Evolutionary conservation across 2,797 vertebrate genomes (phyloP), one percentile per base, ranked within the genome.

Genomic region (Chelidonichthys spinosus): DNA sequence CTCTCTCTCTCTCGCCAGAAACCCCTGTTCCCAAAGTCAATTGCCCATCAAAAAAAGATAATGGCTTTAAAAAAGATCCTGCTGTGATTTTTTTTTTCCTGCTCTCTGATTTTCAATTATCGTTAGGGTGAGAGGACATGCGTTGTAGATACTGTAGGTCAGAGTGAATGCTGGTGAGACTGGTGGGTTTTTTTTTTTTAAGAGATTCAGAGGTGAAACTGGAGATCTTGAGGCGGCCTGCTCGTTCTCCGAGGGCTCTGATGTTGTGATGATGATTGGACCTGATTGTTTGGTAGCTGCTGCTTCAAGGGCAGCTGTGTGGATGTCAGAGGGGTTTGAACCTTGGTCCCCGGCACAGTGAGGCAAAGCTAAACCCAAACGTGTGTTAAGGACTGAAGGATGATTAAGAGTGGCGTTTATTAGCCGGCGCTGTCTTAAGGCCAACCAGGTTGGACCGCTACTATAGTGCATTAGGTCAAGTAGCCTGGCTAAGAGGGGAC

Each of bases 41-140:
- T 90, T 90, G 90, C 85, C 89, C 91, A 92, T 92, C 88, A 92
- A 90, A 87, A 89, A 90, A 88, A 89, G 84, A 90, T 84, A 90
- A 92, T 86, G 72, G 63, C 65, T 85, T 71, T 72, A 85, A 81
- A 85, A 74, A 83, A 80, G 56, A 79, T 74, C 63, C 60, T 65
- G 32, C 58, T 62, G 65, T 71, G 52, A 68, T 53, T 53, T 53
- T 13, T 33, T 53, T 35, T 76, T 62, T 40, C 46, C 62, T 66
- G 50, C 37, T 56, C 35, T 76, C 72, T 77, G 59, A 79, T 66
- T 87, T 86, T 78, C 63, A 79, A 42, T 78, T 76, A 72, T 73
- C 14, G 25, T 81, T 77, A 64, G 39, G 63, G 79, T 73, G 79
- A 82, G 84, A 87, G 60, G 76, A 71, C 54, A 58, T 46, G 32